Evolutionary conservation across 2,113 vertebrate species (phyloP), one percentile per base, ranked within the genome.

Genomic region (Stegostoma tigrinum): DNA sequence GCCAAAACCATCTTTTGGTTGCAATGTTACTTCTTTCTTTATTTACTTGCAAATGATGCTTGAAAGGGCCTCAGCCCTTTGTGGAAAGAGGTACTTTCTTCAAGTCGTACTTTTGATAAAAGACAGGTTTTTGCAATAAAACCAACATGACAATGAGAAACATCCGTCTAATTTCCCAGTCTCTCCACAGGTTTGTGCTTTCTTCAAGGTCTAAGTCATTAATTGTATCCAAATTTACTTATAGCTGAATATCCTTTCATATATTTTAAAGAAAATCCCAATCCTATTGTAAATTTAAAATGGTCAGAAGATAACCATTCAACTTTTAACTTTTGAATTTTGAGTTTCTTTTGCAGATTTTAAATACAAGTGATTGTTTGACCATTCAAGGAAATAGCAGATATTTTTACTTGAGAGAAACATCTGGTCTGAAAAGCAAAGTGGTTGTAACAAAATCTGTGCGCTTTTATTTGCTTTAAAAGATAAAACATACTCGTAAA

Each of bases 401-500:
- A 38, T 91, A 38, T 91, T 91, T 66, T 66, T 86, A n/a, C 17
- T 38, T 15, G 34, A 38, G 34, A 66, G n/a, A 38, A 93, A 67
- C 89, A 93, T 38, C 61, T 93, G 89, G 89, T 93, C 55, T 23
- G 64, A 38, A 38, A 93, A 17, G 5, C 3, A 66, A 93, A 23
- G 67, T 21, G 21, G 15, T 38, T 93, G 61, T 66, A 93, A 93
- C 89, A 93, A 21, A 64, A 93, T 66, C 30, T 6, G 30, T 64
- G 34, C 66, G 61, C 61, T 55, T 91, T 91, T 91, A 38, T 66
- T 61, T 61, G 55, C 89, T 66, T 93, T 64, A 38, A 19, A 64
- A 66, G 89, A 66, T 93, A 93, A 93, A 67, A 66, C 89, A 91
- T 34, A 42, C 17, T 15, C 61, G 67, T 93, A 93, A 93, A 93